Percentiles rank a stretch among this genome's conserved stretches.
Evolutionary conservation across 2,797 vertebrate genomes (phyloP).

Genomic region (Poeciliopsis paucimaculata): DNA sequence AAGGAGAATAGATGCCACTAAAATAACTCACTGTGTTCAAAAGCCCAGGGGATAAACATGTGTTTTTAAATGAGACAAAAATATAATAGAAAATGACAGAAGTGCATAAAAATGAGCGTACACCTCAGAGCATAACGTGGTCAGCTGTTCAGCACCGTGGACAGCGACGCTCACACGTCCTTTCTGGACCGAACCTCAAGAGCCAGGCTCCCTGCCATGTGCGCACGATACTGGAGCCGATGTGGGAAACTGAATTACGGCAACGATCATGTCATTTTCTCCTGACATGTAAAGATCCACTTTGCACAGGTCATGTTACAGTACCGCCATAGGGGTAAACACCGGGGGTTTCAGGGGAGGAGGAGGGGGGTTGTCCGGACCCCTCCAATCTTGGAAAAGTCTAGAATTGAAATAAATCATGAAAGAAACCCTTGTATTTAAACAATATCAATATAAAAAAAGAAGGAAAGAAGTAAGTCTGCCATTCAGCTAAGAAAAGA

Average conservation of each 20-base stretch:
- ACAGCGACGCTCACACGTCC: conserved; percentile 44
- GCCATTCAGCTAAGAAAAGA: no score
- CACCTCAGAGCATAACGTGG: conserved; percentile 12
- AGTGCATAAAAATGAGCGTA: conserved; percentile 3
- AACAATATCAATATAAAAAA: no score
- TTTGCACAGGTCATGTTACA: conserved; percentile 3
- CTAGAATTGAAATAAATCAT: no score
- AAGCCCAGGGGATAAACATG: background rate
- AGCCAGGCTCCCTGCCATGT: conserved; percentile 29
- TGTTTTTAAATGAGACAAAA: background rate
- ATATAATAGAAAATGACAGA: background rate
- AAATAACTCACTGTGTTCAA: background rate
- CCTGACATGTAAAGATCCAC: background rate
- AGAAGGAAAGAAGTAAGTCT: no score
- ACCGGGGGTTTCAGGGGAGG: no score
- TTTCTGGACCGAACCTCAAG: conserved; percentile 39
- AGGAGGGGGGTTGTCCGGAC: no score
- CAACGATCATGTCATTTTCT: conserved; percentile 60
- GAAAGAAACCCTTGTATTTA: no score
- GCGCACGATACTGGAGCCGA: conserved; percentile 23
- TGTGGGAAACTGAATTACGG: conserved; percentile 59
- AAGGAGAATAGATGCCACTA: background rate
- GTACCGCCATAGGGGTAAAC: background rate
- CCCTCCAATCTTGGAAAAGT: no score
- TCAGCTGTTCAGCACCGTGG: conserved; percentile 57